These are phyloP conservation scores for Elymnias hypermnestra DNA, from an alignment of 1,140 invertebrate genomes.

Conservation along the genomic window DNA sequence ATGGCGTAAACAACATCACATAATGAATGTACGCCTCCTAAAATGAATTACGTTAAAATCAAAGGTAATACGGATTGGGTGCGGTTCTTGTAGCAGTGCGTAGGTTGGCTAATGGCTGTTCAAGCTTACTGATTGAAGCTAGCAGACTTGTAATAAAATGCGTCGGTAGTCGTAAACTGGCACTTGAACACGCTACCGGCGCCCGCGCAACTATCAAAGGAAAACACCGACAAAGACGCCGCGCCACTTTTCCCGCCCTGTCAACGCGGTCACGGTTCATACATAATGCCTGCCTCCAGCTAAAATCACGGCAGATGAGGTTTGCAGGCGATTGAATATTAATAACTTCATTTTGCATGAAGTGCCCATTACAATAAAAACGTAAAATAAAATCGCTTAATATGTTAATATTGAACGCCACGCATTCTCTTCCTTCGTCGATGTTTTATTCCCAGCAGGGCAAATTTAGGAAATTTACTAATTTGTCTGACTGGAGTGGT, in stretches of 20 bases:
- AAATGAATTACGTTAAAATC: too few relatives aligned
- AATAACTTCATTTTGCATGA: constrained; percentile 22
- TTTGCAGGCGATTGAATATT: constrained; percentile 58
- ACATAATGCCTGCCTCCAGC: constrained; percentile 44
- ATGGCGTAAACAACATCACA: too few relatives aligned
- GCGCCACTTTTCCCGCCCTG: constrained; percentile 38
- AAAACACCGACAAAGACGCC: constrained; percentile 55
- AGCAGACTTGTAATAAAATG: constrained; percentile 54
- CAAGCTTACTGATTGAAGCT: constrained; percentile 41
- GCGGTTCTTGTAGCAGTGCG: constrained; percentile 8
- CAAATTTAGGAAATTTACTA: too few relatives aligned
- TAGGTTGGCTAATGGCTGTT: constrained; percentile 25
- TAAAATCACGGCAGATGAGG: constrained; percentile 48
- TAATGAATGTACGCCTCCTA: too few relatives aligned
- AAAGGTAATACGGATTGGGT: constrained; percentile 18
- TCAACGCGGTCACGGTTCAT: constrained; percentile 60
- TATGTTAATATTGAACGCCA: constrained; percentile 4
- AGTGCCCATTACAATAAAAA: constrained; percentile 6
- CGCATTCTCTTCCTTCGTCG: too few relatives aligned
- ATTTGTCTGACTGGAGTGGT: too few relatives aligned
- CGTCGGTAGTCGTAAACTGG: constrained; percentile 59
- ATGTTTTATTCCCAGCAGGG: too few relatives aligned
- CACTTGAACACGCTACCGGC: constrained; percentile 59
- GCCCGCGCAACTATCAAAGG: constrained; percentile 50
- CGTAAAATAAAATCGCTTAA: constrained; percentile 21